These are phyloP conservation scores for Aegotheles bennettii DNA, from an alignment of 2,113 vertebrate genomes.

Conservation along the genomic window DNA sequence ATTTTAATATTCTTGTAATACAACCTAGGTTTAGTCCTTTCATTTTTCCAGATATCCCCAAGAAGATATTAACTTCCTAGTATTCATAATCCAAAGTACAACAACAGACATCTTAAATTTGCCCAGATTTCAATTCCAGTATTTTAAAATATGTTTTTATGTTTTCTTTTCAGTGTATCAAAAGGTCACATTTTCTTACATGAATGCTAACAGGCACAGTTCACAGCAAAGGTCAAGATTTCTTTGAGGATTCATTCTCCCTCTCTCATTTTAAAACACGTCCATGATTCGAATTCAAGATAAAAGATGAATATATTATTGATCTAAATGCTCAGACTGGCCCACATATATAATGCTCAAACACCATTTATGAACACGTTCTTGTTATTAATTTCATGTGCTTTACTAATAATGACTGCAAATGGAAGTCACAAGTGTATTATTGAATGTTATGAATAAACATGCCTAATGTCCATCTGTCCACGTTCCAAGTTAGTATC, in stretches of 20 bases:
- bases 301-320: not conserved
- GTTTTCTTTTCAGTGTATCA: conserved; percentile 27
- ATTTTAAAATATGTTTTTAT: conserved; percentile 45
- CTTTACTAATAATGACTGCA: not conserved
- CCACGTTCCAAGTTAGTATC: not conserved
- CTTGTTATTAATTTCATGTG: not conserved
- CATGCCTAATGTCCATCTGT: not conserved
- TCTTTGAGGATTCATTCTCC: conserved; percentile 31
- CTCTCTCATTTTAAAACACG: conserved; percentile 3
- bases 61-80: conserved; percentile 67
- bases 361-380: not conserved
- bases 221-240: conserved; percentile 18
- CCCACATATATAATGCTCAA: not conserved
- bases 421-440: not conserved
- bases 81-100: conserved; percentile 59
- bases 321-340: not conserved
- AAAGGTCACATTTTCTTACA: conserved; percentile 44
- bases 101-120: conserved; percentile 61
- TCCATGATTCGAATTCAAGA: conserved; percentile 36
- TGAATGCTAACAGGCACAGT: conserved; percentile 37
- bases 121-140: conserved; percentile 51
- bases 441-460: not conserved
- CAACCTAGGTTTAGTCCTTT: conserved; percentile 41
- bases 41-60: conserved; percentile 71
- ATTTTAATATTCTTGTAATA: conserved; percentile 58